Evolutionary conservation across 2,888 invertebrate genomes (phyloP).

Genomic region (Temnothorax rugatulus): DNA sequence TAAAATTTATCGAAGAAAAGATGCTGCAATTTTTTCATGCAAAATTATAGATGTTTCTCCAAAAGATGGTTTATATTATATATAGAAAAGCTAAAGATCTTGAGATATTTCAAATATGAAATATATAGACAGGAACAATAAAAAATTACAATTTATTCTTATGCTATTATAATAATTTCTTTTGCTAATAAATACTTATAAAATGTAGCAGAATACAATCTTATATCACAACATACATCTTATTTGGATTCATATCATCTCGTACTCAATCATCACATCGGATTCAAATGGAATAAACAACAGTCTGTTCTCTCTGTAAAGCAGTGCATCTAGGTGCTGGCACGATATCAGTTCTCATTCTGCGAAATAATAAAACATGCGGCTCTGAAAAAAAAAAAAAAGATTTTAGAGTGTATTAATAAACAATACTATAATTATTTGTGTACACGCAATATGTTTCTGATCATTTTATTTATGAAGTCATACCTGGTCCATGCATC

Average conservation of each 20-base stretch:
- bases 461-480: conserved; percentile 4
- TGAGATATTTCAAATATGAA: not conserved
- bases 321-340: conserved; percentile 35
- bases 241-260: not conserved
- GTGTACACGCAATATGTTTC: not conserved
- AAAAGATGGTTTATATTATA: not conserved
- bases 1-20: not conserved
- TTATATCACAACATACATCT: not conserved
- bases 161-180: not conserved
- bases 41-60: not conserved
- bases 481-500: conserved; percentile 93
- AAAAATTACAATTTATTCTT: not conserved
- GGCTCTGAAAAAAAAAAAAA: conserved; percentile 89
- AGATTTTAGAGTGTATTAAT: not conserved
- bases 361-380: conserved; percentile 93
- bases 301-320: conserved; percentile 42
- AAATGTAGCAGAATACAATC: not conserved
- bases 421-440: conserved; percentile 4
- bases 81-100: not conserved
- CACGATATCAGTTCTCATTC: conserved; percentile 85
- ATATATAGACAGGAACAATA: not conserved
- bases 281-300: not conserved
- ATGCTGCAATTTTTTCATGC: not conserved
- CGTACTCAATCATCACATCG: not conserved
- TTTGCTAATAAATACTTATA: conserved; percentile 20